Conservation (phyloP, 2,888 invertebrate species). For the Macaria notata region DNA sequence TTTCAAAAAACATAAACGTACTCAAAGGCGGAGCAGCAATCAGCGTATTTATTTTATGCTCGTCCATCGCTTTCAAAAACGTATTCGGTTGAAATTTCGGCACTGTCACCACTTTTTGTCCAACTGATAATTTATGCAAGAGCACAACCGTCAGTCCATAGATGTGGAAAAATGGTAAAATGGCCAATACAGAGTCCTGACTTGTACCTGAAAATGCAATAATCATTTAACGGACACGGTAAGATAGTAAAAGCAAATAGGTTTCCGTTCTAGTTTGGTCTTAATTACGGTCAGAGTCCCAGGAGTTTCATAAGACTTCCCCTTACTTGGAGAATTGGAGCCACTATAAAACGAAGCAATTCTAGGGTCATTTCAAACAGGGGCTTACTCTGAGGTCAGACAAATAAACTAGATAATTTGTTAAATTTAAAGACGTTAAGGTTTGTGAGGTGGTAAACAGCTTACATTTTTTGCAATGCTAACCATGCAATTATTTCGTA, state of each 20-base stretch:
- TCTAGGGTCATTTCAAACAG: conserved; percentile 15
- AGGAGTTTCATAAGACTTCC: conserved; percentile 33
- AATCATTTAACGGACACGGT: conserved; percentile 23
- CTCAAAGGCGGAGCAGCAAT: conserved; percentile 89
- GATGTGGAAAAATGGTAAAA: conserved; percentile 90
- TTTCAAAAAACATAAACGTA: conserved; percentile 48
- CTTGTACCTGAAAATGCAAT: conserved; percentile 53
- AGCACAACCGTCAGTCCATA: conserved; percentile 85
- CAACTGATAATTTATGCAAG: conserved; percentile 80
- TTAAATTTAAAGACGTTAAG: too few relatives aligned
- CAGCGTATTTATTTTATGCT: conserved; percentile 82
- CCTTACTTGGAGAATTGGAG: conserved; percentile 13
- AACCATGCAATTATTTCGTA: too few relatives aligned
- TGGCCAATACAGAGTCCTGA: conserved; percentile 83
- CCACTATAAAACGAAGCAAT: conserved; percentile 21
- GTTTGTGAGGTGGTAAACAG: too few relatives aligned
- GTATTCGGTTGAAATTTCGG: conserved; percentile 87
- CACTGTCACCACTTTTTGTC: conserved; percentile 84
- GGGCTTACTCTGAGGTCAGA: too few relatives aligned
- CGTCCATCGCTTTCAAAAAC: conserved; percentile 84
- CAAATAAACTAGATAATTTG: too few relatives aligned
- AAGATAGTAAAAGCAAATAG: conserved; percentile 30
- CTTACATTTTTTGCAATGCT: too few relatives aligned
- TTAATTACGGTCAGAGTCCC: conserved; percentile 35
- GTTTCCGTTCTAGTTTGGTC: conserved; percentile 25